Conservation (phyloP, 2,888 invertebrate genomes). For the Lithophane ornitopus region DNA sequence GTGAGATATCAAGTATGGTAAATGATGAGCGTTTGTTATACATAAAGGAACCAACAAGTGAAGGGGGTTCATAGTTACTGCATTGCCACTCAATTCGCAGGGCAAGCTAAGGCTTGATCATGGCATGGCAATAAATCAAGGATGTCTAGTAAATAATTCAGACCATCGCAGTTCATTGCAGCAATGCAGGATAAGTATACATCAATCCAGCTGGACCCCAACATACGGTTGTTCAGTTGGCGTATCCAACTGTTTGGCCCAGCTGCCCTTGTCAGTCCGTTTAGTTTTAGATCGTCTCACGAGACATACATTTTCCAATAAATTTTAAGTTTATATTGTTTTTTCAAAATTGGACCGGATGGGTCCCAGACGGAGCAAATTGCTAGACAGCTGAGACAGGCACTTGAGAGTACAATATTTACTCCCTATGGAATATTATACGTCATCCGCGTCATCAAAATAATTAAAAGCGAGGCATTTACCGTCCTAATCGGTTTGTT, state of each 20-base stretch:
- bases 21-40: neutral
- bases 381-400: neutral
- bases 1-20: neutral
- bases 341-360: neutral
- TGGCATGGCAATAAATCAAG: too few species aligned
- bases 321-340: neutral
- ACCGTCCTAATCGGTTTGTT: too few species aligned
- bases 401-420: constrained; percentile 19
- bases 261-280: neutral
- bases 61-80: too few species aligned
- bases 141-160: too few species aligned
- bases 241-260: too few species aligned
- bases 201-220: too few species aligned
- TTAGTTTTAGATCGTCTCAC: neutral
- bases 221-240: neutral
- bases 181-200: too few species aligned
- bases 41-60: neutral
- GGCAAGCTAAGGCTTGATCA: too few species aligned
- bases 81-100: too few species aligned
- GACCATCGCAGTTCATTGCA: too few species aligned
- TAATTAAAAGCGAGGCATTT: neutral
- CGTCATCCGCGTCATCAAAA: neutral
- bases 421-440: neutral
- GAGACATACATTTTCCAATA: neutral
- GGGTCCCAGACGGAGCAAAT: constrained; percentile 4